Percentiles rank a stretch among this genome's conserved stretches.
phyloP scores from a whole-genome alignment of 2,113 vertebrate genomes.

The Syngnathoides biaculeatus region DNA sequence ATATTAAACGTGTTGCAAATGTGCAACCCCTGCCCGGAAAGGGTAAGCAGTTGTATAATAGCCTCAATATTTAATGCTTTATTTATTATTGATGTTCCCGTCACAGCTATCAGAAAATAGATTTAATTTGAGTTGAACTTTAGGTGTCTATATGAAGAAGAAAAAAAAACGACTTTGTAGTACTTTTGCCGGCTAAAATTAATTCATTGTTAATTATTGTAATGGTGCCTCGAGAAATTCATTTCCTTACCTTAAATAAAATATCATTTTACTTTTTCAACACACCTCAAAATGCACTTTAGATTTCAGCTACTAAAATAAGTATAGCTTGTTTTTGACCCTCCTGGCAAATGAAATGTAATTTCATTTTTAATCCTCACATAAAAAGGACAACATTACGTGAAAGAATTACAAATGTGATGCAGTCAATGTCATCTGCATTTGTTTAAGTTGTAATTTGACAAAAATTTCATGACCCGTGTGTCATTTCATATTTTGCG shows the following conservation, averaged over 20 bases:
- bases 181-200: neutral
- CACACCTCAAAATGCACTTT: neutral
- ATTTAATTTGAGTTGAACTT: no score
- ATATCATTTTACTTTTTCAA: neutral
- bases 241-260: neutral
- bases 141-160: no score
- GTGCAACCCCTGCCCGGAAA: no score
- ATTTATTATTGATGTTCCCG: no score
- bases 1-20: no score
- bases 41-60: no score
- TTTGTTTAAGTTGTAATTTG: conserved; percentile 9
- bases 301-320: neutral
- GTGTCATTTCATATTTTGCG: neutral
- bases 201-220: neutral
- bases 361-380: conserved; percentile 45
- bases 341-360: neutral
- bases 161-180: neutral
- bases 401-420: conserved; percentile 26
- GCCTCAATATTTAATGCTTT: no score
- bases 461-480: neutral
- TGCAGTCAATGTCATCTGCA: conserved; percentile 19
- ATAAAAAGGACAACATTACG: conserved; percentile 2
- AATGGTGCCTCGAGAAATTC: neutral
- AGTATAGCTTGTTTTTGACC: neutral
- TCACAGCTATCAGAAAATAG: no score